A percentile compares a stretch with the other conserved stretches of the same genome.
Evolutionary conservation across 2,797 vertebrate genomes (phyloP).

Genomic region (Sphaeramia orbicularis): DNA sequence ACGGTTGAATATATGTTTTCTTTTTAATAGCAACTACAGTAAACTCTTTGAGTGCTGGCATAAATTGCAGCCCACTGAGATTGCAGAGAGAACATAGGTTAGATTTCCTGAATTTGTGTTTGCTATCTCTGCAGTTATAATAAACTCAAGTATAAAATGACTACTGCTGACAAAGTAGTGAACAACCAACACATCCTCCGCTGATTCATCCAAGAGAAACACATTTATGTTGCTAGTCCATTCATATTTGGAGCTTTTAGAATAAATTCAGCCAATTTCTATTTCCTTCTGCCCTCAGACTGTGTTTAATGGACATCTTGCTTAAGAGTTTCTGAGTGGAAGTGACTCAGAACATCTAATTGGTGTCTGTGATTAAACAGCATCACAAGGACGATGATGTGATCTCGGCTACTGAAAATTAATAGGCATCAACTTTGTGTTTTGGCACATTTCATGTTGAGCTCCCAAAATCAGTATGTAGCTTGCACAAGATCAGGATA

Average conservation of each 20-base stretch:
- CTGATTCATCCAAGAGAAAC: background rate
- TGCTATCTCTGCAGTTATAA: background rate
- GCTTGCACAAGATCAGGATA: constrained; percentile 38
- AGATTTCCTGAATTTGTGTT: background rate
- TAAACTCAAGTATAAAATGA: background rate
- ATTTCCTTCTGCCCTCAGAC: constrained; percentile 6
- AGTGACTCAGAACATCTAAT: constrained; percentile 19
- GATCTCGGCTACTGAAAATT: constrained; percentile 24
- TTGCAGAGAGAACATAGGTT: background rate
- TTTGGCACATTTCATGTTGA: constrained; percentile 44
- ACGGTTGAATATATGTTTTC: constrained; percentile 1
- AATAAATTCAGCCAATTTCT: background rate
- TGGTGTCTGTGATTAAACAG: constrained; percentile 14
- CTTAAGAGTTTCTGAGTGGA: constrained; percentile 19
- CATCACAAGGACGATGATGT: constrained; percentile 10
- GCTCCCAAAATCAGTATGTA: constrained; percentile 45
- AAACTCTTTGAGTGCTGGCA: background rate
- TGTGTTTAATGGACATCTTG: constrained; percentile 10
- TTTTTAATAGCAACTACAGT: constrained; percentile 6
- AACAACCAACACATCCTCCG: background rate
- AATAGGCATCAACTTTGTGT: constrained; percentile 39
- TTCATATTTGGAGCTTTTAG: background rate
- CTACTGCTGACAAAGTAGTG: background rate
- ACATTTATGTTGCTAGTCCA: background rate
- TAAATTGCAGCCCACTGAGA: constrained; percentile 11